These are phyloP conservation scores for Argyra leucocephala DNA, from an alignment of 2,888 invertebrate genomes.

Conservation along the genomic window DNA sequence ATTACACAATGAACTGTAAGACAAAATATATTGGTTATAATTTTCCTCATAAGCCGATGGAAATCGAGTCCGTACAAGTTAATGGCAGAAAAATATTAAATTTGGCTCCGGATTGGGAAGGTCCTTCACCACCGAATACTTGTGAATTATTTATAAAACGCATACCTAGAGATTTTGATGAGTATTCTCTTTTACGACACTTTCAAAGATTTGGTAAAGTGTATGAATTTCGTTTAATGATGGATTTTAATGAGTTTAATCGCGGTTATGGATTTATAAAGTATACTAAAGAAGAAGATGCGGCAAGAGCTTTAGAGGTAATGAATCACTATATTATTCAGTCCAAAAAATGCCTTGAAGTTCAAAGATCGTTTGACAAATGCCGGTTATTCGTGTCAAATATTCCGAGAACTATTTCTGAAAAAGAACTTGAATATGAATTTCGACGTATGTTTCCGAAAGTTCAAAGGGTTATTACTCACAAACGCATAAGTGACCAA, in stretches of 20 bases:
- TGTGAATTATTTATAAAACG: slow-evolving; percentile 32
- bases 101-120: slow-evolving; percentile 30
- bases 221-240: slow-evolving; percentile 34
- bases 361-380: slow-evolving; percentile 32
- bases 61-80: slow-evolving; percentile 31
- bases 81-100: slow-evolving; percentile 31
- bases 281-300: slow-evolving; percentile 31
- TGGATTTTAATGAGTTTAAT: slow-evolving; percentile 31
- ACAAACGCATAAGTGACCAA: slow-evolving; percentile 16
- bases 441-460: slow-evolving; percentile 29
- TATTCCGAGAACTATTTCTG: slow-evolving; percentile 30
- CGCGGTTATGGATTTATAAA: slow-evolving; percentile 33
- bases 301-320: slow-evolving; percentile 30
- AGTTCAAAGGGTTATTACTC: slow-evolving; percentile 26
- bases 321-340: slow-evolving; percentile 30
- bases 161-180: slow-evolving; percentile 29
- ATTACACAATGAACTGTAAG: too few relatives aligned
- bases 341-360: slow-evolving; percentile 28
- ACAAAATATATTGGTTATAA: too few relatives aligned
- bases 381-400: slow-evolving; percentile 33
- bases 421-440: slow-evolving; percentile 28
- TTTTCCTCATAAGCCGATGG: too few relatives aligned
- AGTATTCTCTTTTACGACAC: slow-evolving; percentile 27
- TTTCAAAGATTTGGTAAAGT: slow-evolving; percentile 32
- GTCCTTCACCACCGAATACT: slow-evolving; percentile 29